Conservation (phyloP, 1,140 invertebrate species). For the Danaus melanippus region DNA sequence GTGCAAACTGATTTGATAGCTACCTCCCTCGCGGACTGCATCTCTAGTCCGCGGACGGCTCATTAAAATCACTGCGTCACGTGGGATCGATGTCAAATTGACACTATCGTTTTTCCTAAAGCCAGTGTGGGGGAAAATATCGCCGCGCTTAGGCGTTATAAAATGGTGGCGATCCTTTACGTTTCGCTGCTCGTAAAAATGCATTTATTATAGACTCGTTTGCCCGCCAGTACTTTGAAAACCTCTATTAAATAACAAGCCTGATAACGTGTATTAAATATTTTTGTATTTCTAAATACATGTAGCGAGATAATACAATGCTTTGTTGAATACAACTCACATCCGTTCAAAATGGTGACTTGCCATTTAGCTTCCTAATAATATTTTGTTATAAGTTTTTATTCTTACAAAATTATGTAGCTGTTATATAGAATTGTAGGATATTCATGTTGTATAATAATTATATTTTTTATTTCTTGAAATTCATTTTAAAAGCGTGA, state of each 20-base stretch:
- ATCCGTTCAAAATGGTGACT: conserved; percentile 77
- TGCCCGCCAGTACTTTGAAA: conserved; percentile 26
- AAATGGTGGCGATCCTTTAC: conserved; percentile 69
- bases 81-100: conserved; percentile 76
- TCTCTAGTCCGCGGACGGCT: conserved; percentile 74
- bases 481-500: conserved; percentile 17
- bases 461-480: conserved; percentile 7
- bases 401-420: neutral
- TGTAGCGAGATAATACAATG: conserved; percentile 50
- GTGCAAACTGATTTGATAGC: conserved; percentile 74
- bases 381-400: conserved; percentile 16
- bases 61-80: conserved; percentile 77
- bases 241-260: conserved; percentile 33
- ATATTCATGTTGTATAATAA: neutral
- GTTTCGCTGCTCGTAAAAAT: conserved; percentile 58
- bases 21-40: conserved; percentile 74
- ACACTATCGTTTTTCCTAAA: conserved; percentile 71
- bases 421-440: neutral
- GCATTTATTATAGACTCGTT: conserved; percentile 38
- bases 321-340: conserved; percentile 65
- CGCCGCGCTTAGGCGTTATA: conserved; percentile 67
- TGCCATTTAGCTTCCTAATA: conserved; percentile 51
- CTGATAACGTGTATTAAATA: conserved; percentile 31
- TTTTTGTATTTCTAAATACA: conserved; percentile 39
- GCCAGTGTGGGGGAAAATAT: conserved; percentile 68